Percentiles rank a stretch among this genome's conserved stretches.
Evolutionary conservation across 2,888 invertebrate species (phyloP).

Genomic region (Onthophagus sagittarius): DNA sequence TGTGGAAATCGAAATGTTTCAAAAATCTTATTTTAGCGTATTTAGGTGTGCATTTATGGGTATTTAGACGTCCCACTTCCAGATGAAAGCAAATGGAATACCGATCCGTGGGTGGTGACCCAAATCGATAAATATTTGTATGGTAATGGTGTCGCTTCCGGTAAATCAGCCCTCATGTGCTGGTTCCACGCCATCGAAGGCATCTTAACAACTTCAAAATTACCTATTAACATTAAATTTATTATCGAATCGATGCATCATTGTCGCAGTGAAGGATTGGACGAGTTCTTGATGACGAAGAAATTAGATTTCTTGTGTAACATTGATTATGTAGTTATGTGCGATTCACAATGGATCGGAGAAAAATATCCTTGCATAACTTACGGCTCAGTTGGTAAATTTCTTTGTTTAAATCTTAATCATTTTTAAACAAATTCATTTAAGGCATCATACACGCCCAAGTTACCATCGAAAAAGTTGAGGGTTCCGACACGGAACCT

Average conservation of each 20-base stretch:
- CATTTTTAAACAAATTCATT: slow-evolving; percentile 14
- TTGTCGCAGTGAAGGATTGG: slow-evolving; percentile 43
- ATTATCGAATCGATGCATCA: slow-evolving; percentile 49
- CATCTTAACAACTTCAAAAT: slow-evolving; percentile 39
- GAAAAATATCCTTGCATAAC: slow-evolving; percentile 48
- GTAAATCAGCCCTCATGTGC: slow-evolving; percentile 47
- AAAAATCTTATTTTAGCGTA: slow-evolving; percentile 1
- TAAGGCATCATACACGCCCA: slow-evolving; percentile 39
- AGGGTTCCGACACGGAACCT: slow-evolving; percentile 39
- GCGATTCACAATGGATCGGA: slow-evolving; percentile 49
- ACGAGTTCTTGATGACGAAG: slow-evolving; percentile 41
- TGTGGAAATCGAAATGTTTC: not conserved
- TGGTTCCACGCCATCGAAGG: slow-evolving; percentile 48
- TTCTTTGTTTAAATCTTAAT: not conserved
- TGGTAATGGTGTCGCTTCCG: slow-evolving; percentile 47
- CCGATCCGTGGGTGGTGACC: slow-evolving; percentile 47
- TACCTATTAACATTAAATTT: slow-evolving; percentile 50
- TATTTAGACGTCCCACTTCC: slow-evolving; percentile 48
- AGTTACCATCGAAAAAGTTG: slow-evolving; percentile 35
- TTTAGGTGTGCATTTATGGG: slow-evolving; percentile 44
- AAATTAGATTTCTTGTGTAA: slow-evolving; percentile 43
- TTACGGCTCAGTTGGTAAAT: slow-evolving; percentile 47
- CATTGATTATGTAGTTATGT: slow-evolving; percentile 45
- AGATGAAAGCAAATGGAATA: slow-evolving; percentile 40
- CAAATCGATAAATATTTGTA: slow-evolving; percentile 41